Evolutionary conservation across 2,888 invertebrate species (phyloP), one percentile per base, ranked within the genome.

Genomic region (Periphyllus acericola): DNA sequence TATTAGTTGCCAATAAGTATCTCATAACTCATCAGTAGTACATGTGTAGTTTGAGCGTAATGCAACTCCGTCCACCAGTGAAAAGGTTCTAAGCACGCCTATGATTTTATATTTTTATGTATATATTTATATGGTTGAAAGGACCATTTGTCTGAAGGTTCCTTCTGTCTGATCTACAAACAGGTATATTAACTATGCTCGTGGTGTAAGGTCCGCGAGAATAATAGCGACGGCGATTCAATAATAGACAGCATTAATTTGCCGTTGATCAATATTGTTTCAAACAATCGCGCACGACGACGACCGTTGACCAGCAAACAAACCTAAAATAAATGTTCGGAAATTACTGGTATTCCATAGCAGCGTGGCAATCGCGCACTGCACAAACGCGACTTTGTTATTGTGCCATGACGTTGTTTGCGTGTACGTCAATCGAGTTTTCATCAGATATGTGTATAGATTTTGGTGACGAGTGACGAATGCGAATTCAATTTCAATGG

Each of bases 261-360:
- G 1, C 32, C 29, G 32, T 71, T 71, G 60, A 34, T 79, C 25
- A 32, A 79, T 79, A 79, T 60, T 79, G 79, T 34, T 46, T 46
- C 34, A 55, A 9, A 17, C 8, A 32, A 78, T 78, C 21, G 14
- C 14, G 46, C 14, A 14, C 11, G 14, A 46, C 14, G 46, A 3
- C 14, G 46, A 46, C 46, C 46, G 46, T 46, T 46, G 55, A 79
- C 34, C 25, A 60, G 32, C 32, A 32, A 79, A 60, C 34, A 34
- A 79, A 79, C 55, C 14, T 32, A 60, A 60, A 3, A 5, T 5
- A 36, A 5, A 11, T 25, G 60, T 60, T 3, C 3, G 25, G 25
- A 60, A 21, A 60, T 60, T 4, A 60, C 3, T 60, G 25, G 0
- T 46, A 46, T 46, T 46, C 46, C 0, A 25, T 60, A 60, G 5